Base-by-base conservation (phyloP, 1,140 invertebrate genomes). In the Leptinotarsa lineolata region DNA sequence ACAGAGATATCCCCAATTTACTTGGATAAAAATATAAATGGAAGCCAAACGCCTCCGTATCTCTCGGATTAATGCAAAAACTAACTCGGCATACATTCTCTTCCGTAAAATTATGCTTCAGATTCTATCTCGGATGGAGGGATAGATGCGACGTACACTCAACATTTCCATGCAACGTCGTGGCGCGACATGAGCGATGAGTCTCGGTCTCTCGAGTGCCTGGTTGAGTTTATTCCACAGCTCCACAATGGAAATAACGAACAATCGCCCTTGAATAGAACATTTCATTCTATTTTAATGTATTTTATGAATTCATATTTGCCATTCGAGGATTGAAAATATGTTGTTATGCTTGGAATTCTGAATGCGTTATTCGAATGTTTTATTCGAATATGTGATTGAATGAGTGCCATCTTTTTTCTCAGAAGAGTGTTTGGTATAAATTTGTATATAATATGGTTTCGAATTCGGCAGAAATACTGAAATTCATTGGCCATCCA, bases 201-300 rank as follows among this genome's bases (percentile, higher is more conserved):
- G 48, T 54, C 48, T 54, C 48, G 48, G 48, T 54, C 48, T 54
- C 48, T 54, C 12, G 48, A 15, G 48, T 54, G 48, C 48, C 48
- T 54, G n/a, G 48, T 54, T 54, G 48, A 54, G 48, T 54, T 54
- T 39, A 39, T 39, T 54, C 48, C 48, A 18, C 48, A 18, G n/a
- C 15, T 16, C 15, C 48, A 54, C 48, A 54, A 54, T 54, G 48
- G 48, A 54, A 54, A 54, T 54, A 54, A 54, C 48, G n/a, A 54
- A 54, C 48, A 54, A 54, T 54, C 48, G 48, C 6, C n/a, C 48
- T 54, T 18, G 48, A 54, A 54, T 54, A 3, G n/a, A 54, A 54
- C 48, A 54, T 15, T 54, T 54, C 48, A 54, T 54, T 13, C 15
- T 16, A 18, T 8, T 54, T 54, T n/a, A 54, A 54, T 54, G n/a